These are phyloP conservation scores for Pangasianodon gigas DNA, from an alignment of 2,113 vertebrate species.

Conservation along the genomic window DNA sequence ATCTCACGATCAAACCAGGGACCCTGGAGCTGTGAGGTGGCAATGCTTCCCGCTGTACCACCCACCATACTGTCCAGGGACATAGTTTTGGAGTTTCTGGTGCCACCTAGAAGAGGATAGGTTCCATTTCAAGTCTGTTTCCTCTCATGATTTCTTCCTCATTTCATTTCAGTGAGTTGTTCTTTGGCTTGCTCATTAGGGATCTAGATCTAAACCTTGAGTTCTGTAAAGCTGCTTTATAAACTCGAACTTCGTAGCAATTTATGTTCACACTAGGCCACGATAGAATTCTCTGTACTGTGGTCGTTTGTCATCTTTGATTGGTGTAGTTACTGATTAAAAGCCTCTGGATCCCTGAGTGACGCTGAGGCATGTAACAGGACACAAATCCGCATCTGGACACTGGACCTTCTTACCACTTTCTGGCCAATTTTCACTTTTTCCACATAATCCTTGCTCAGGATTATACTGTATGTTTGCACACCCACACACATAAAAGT, in stretches of 20 bases:
- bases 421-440: constrained; percentile 32
- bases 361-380: neutral
- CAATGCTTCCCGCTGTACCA: neutral
- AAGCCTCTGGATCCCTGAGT: neutral
- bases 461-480: constrained; percentile 21
- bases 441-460: constrained; percentile 33
- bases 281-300: neutral
- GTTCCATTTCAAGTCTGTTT: neutral
- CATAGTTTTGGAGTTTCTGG: neutral
- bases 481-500: constrained; percentile 62
- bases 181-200: neutral
- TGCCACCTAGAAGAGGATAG: neutral
- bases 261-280: neutral
- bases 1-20: neutral
- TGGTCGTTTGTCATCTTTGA: neutral
- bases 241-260: neutral
- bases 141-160: neutral
- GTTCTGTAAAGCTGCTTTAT: neutral
- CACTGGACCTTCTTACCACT: constrained; percentile 3
- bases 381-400: constrained; percentile 3
- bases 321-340: neutral
- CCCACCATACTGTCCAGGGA: neutral
- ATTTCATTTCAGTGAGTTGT: neutral
- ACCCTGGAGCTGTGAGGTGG: neutral
- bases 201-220: neutral